Evolutionary conservation across 2,113 vertebrate species (phyloP), one percentile per base, ranked within the genome.

Genomic region (Suricata suricatta): DNA sequence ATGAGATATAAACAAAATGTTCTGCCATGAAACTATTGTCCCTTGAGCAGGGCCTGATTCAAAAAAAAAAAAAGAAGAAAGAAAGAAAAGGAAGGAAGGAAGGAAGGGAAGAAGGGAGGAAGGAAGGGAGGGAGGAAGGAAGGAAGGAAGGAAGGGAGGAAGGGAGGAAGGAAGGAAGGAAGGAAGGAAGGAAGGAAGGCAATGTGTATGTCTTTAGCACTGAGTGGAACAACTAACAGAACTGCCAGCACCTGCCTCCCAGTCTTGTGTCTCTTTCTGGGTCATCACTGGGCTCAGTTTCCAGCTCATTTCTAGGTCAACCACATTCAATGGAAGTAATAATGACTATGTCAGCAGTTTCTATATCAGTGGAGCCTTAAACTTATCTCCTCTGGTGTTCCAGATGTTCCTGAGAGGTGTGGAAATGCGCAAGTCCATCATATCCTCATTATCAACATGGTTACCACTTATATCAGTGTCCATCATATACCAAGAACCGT

Each of bases 1-100:
- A 96, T 90, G 35, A 95, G 66, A 90, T 85, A 96, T 2, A 93
- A 97, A 96, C 87, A 97, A 96, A 95, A 93, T 93, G 81, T 97
- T 84, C 74, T 96, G 35, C 64, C 69, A 92, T 89, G 81, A 84
- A 96, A 88, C 57, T 52, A 17, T 54, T 90, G 88, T 95, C 89
- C 38, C 63, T 95, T 11, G 25, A 97, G 63, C 79, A 87, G 41
- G 16, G 41, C 25, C 74, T 80, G 63, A 57, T 90, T 4, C 0
- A 25, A 69, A 82, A 35, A 29, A 69, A 47, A 41, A 31, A 52
- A 66, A 3, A 23, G 66, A 63, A 50, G 0, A 21, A 54, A 17
- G 16, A 17, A 54, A 13, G 25, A 3, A 0, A 7, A 7, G 7
- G 3, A 25, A 25, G 7, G 3, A 25, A 25, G 7, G 17, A 25